Evolutionary conservation across 2,113 vertebrate species (phyloP).

Genomic region (Trinectes maculatus): DNA sequence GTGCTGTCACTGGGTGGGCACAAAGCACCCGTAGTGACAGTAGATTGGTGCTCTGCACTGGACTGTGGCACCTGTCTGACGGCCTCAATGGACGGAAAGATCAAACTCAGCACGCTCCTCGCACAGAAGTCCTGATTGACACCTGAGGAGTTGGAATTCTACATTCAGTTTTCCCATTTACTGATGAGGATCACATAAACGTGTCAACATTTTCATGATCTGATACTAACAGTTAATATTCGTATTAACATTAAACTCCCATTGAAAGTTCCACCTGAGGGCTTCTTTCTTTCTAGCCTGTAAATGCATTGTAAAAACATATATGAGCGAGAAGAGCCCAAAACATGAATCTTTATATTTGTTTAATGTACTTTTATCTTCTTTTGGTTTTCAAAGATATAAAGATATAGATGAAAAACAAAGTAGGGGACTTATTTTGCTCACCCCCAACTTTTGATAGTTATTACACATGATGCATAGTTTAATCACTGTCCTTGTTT

Average conservation of each 20-base stretch:
- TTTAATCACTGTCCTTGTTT: too few species aligned
- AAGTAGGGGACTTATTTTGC: too few species aligned
- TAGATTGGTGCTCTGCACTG: constrained; percentile 96
- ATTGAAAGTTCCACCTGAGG: background rate
- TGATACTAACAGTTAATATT: constrained; percentile 8
- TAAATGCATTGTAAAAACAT: too few species aligned
- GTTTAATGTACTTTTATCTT: too few species aligned
- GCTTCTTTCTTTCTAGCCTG: constrained; percentile 8
- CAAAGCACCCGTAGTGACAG: constrained; percentile 94
- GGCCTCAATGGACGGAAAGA: constrained; percentile 97
- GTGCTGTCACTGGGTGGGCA: constrained; percentile 93
- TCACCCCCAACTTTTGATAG: too few species aligned
- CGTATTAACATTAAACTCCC: constrained; percentile 42
- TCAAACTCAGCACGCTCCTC: constrained; percentile 95
- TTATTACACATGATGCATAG: too few species aligned
- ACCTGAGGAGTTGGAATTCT: background rate
- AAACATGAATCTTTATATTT: too few species aligned
- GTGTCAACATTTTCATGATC: background rate
- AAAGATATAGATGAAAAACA: too few species aligned
- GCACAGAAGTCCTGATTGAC: constrained; percentile 82
- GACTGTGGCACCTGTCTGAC: constrained; percentile 98
- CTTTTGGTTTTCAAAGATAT: too few species aligned
- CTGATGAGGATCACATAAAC: background rate
- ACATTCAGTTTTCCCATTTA: background rate
- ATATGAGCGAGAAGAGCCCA: too few species aligned